Base-by-base conservation (phyloP, 2,888 invertebrate species). In the Lumbricus terrestris region DNA sequence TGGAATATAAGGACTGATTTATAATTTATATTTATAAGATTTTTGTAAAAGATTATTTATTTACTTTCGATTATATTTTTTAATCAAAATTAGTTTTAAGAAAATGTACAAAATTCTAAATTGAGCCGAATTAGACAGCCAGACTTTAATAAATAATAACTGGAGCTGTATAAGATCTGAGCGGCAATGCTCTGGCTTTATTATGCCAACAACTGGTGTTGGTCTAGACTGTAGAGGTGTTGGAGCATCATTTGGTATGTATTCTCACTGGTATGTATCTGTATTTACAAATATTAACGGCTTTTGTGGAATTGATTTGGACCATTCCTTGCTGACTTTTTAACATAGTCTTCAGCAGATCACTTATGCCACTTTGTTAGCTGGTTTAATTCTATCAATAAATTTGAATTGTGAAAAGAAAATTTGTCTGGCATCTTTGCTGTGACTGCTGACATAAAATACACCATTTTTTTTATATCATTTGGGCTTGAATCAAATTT, bases 161-260 rank as follows among this genome's bases (percentile, higher is more conserved):
- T 47, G 47, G 47, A 23, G 47, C 23, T 47, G 23, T 47, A 47
- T 23, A 40, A 40, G 15, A 47, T 23, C 23, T 23, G 47, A 47
- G 47, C 47, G 23, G 47, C 20, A 47, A 47, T 47, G 47, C 47
- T 47, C 47, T 47, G 47, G 2, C 47, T 47, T 47, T 47, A 47
- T 47, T 47, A 47, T 47, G 47, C 47, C 47, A 47, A 47, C 47
- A 35, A 83, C 83, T 83, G 83, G 29, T 83, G 83, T 83, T 83
- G 83, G 35, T 83, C 83, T 83, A 35, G 47, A 47, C 47, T 47
- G 23, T 47, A 47, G 47, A 47, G 47, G 47, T 47, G 23, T 33
- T 83, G 83, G 83, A 83, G 33, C n/a, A 83, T 33, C 83, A 83
- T 35, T 83, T 33, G 83, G 83, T 83, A 83, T 83, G 83, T 83